Base-by-base conservation (phyloP, 2,113 vertebrate genomes). In the Regulus satrapa region DNA sequence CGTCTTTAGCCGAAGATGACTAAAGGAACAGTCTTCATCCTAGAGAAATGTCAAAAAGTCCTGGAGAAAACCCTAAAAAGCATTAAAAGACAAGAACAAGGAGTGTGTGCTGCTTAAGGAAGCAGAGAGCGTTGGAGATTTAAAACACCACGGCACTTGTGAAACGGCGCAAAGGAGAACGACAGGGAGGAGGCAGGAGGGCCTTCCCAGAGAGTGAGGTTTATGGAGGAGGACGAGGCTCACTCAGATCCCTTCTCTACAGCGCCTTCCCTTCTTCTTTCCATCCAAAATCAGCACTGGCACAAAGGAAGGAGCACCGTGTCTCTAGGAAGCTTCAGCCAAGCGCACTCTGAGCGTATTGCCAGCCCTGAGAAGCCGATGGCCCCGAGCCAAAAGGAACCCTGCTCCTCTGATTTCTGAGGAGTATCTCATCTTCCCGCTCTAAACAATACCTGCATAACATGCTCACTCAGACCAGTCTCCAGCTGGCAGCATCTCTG, bases 11-110 rank as follows among this genome's bases (percentile, higher is more conserved):
- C 89, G 94, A 96, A 96, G 95, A 14, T 88, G 96, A 97, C 95
- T 97, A 97, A 97, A 97, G 94, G 93, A 94, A 96, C 82, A 18
- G 85, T 96, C 96, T 97, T 97, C 96, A 97, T 68, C 96, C 96
- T 96, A 96, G 95, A 94, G 85, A 83, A 96, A 96, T 95, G 94
- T 97, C 94, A 96, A 97, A 97, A 97, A 92, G 96, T 96, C 95
- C 96, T 96, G 95, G 96, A 97, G 96, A 97, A 97, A 97, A 97
- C 88, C 95, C 96, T 96, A 93, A 96, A 97, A 96, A 95, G 96
- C 95, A 86, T 95, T 88, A 96, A 96, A 93, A 96, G 85, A 95
- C 88, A 97, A 96, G 95, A 96, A 91, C 71, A 95, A 93, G 96
- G 89, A 93, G 46, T 41, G 87, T 83, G 75, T 55, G 88, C 96